Percentiles rank a stretch among this genome's conserved stretches.
Conservation (phyloP, 2,797 vertebrate species). For the Furcifer pardalis region DNA sequence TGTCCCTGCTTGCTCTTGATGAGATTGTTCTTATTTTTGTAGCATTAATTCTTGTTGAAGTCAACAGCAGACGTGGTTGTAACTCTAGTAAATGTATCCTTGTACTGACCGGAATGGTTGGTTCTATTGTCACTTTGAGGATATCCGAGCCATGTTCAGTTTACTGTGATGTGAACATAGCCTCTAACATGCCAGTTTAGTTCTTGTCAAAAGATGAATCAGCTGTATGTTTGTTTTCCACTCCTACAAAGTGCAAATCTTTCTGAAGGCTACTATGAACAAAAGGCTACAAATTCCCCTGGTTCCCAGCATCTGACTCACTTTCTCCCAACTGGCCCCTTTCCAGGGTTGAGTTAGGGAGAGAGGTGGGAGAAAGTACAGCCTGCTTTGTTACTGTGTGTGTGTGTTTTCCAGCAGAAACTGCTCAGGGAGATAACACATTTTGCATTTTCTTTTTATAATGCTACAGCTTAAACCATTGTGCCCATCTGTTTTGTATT, state of each 20-base stretch:
- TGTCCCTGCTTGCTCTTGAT: neutral
- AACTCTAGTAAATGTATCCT: neutral
- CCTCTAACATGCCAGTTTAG: neutral
- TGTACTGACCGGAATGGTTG: neutral
- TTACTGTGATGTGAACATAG: neutral
- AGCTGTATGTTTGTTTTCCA: neutral
- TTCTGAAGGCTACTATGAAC: conserved; percentile 15
- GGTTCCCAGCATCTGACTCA: conserved; percentile 40
- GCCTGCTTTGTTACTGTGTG: conserved; percentile 19
- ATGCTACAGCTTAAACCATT: neutral
- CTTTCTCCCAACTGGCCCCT: conserved; percentile 24
- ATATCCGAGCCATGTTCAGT: neutral
- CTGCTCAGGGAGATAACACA: conserved; percentile 16
- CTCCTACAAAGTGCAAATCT: conserved; percentile 19
- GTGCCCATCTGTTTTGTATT: neutral
- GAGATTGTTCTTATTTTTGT: neutral
- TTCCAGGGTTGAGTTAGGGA: conserved; percentile 13
- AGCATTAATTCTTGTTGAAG: neutral
- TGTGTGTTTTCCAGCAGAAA: neutral
- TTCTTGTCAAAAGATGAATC: neutral
- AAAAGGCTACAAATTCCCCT: conserved; percentile 33
- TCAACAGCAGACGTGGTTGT: neutral
- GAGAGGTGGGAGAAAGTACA: conserved; percentile 4
- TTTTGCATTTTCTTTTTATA: conserved; percentile 2
- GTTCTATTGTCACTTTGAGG: neutral